phyloP scores from a whole-genome alignment of 1,140 invertebrate species.

The fruit fly (Drosophila melanogaster) region DNA sequence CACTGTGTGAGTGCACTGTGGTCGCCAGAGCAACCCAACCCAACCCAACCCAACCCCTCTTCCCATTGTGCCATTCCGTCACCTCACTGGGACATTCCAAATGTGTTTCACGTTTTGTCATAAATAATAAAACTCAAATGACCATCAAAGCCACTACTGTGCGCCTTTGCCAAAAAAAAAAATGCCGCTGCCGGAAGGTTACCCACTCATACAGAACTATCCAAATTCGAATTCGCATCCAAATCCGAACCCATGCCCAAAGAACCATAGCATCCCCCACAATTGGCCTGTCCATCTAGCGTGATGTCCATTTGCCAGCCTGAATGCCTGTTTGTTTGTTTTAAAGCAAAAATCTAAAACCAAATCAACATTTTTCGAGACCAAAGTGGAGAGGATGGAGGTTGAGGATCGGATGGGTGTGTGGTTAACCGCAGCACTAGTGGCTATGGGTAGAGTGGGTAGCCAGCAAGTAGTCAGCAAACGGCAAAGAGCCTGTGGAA shows the following conservation, averaged over 20 bases:
- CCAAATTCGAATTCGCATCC: background rate
- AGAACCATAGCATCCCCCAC: background rate
- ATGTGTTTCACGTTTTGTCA: constrained; percentile 78
- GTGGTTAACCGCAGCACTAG: constrained; percentile 32
- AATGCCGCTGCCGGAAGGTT: constrained; percentile 65
- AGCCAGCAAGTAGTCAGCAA: constrained; percentile 10
- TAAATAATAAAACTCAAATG: constrained; percentile 82
- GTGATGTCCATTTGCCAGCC: constrained; percentile 78
- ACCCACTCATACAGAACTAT: constrained; percentile 30
- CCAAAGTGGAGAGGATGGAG: constrained; percentile 23
- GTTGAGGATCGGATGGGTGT: constrained; percentile 10
- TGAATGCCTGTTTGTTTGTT: constrained; percentile 80
- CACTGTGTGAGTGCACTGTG: constrained; percentile 33
- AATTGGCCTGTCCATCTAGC: constrained; percentile 53
- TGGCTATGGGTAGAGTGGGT: constrained; percentile 1
- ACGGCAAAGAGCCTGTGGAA: constrained; percentile 34
- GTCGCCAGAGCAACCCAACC: constrained; percentile 1
- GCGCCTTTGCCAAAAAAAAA: constrained; percentile 71
- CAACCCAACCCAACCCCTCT: background rate
- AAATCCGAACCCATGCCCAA: constrained; percentile 19
- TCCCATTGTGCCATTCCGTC: background rate
- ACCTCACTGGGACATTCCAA: constrained; percentile 36
- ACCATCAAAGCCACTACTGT: constrained; percentile 58
- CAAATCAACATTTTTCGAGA: constrained; percentile 77
- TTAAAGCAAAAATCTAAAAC: constrained; percentile 77